phyloP scores from a whole-genome alignment of 1,140 invertebrate species.

The Drosophila sechellia region DNA sequence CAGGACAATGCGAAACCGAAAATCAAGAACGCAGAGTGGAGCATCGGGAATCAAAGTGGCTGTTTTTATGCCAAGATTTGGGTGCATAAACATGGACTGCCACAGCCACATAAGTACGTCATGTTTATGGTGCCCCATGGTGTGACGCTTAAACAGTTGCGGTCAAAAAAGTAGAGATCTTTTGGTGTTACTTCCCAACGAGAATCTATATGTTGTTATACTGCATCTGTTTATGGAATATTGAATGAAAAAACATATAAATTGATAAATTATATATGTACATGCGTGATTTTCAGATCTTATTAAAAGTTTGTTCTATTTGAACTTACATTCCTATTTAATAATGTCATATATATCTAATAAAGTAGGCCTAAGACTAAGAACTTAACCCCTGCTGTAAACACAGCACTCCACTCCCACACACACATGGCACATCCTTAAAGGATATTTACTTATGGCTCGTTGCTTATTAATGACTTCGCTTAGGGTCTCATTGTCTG shows the following conservation, averaged over 20 bases:
- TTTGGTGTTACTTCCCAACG: no score
- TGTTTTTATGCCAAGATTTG: constrained; percentile 50
- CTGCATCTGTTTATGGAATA: no score
- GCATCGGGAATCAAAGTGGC: constrained; percentile 36
- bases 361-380: background rate
- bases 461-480: constrained; percentile 76
- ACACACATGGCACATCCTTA: constrained; percentile 63
- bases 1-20: constrained; percentile 16
- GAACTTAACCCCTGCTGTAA: constrained; percentile 6
- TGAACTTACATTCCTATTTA: no score
- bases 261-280: no score
- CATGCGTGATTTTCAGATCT: no score
- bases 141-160: constrained; percentile 1
- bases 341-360: background rate
- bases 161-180: background rate
- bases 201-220: no score
- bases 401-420: background rate
- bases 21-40: constrained; percentile 15
- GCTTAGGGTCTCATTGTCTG: constrained; percentile 58
- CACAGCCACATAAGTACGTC: constrained; percentile 48
- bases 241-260: no score
- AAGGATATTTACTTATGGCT: constrained; percentile 80
- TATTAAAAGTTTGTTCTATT: no score
- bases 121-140: constrained; percentile 52
- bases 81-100: constrained; percentile 60